Evolutionary conservation across 2,113 vertebrate species (phyloP).

Genomic region (Capreolus pygargus): DNA sequence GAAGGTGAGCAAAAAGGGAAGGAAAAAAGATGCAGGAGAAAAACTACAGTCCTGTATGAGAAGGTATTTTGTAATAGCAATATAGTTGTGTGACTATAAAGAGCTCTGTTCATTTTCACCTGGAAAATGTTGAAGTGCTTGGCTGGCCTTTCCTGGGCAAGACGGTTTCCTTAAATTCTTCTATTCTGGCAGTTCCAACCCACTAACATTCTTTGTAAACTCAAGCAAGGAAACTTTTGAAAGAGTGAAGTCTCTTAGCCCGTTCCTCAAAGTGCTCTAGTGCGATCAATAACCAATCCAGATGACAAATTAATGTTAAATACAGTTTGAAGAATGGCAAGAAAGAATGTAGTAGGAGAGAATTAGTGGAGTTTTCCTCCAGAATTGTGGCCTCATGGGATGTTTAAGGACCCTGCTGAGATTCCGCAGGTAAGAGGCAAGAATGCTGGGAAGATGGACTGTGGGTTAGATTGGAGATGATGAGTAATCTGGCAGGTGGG

Average conservation of each 20-base stretch:
- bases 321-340: slow-evolving; percentile 32
- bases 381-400: background rate
- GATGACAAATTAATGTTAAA: slow-evolving; percentile 50
- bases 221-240: background rate
- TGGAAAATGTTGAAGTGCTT: background rate
- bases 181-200: background rate
- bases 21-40: background rate
- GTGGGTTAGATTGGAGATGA: background rate
- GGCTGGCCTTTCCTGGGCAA: background rate
- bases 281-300: slow-evolving; percentile 38
- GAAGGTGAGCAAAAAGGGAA: background rate
- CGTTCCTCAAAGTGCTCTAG: background rate
- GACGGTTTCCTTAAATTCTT: background rate
- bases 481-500: background rate
- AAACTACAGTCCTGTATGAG: background rate
- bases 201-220: background rate
- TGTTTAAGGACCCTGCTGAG: background rate
- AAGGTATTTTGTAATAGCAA: background rate
- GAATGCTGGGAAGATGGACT: background rate
- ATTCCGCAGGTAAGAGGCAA: background rate
- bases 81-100: background rate
- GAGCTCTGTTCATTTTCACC: background rate
- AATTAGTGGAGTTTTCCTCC: background rate
- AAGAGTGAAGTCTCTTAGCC: background rate
- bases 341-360: background rate